Conservation (phyloP, 1,140 invertebrate species). For the Macrotrachela quadricornifera region DNA sequence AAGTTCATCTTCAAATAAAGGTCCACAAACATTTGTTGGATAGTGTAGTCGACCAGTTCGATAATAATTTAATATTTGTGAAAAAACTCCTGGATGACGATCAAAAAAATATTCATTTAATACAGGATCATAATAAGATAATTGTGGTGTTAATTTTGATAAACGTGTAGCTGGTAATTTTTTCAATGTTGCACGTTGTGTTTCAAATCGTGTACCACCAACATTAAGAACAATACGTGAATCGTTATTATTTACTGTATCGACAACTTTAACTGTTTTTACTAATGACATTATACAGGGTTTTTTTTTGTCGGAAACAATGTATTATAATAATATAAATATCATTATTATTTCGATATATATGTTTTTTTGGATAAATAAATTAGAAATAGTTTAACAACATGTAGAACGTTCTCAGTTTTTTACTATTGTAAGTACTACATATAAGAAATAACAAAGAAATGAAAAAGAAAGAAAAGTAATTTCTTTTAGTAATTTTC, state of each 20-base stretch:
- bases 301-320: too few species aligned
- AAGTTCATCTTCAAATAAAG: slow-evolving; percentile 27
- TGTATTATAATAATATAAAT: too few species aligned
- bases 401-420: too few species aligned
- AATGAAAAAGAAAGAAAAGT: too few species aligned
- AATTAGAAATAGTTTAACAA: too few species aligned
- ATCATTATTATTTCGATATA: too few species aligned
- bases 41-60: slow-evolving; percentile 24
- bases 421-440: too few species aligned
- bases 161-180: slow-evolving; percentile 27
- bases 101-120: slow-evolving; percentile 29
- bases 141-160: slow-evolving; percentile 19
- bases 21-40: slow-evolving; percentile 27
- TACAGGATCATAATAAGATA: slow-evolving; percentile 16
- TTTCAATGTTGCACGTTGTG: slow-evolving; percentile 12
- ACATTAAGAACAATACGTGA: slow-evolving; percentile 12
- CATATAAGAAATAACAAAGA: too few species aligned
- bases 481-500: too few species aligned
- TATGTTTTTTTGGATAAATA: too few species aligned
- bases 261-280: too few species aligned
- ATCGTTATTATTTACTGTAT: background rate
- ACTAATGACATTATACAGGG: too few species aligned
- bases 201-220: slow-evolving; percentile 13
- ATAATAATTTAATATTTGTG: slow-evolving; percentile 29
- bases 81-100: slow-evolving; percentile 25